Evolutionary conservation across 2,888 invertebrate genomes (phyloP), one percentile per base, ranked within the genome.

Genomic region (Beris morrisii): DNA sequence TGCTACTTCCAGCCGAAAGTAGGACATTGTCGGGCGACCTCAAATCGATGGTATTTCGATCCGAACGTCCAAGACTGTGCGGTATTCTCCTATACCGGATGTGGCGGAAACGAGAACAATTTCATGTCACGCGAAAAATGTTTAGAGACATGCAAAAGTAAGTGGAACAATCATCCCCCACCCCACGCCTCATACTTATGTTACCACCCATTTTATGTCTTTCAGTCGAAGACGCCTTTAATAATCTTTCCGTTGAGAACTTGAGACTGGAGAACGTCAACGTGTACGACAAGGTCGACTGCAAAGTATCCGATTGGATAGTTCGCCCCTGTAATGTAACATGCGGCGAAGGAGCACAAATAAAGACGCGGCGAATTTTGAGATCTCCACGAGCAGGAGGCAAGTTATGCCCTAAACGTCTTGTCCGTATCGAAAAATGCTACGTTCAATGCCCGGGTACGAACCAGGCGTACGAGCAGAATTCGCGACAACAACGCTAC

Each of bases 41-140:
- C 88, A 74, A 85, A 86, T 55, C 85, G 91, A n/a, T 95, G 93
- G 91, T 93, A 90, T 81, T 97, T 88, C 78, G 91, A 97, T 78
- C 82, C 83, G 31, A 78, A 84, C 30, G 84, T 84, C 45, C 86
- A 86, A 30, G 83, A 84, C 32, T 97, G 97, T 77, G 88, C 88
- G 73, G 86, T 91, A 5, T 97, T 97, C 80, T 97, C 89, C 82
- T 90, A 90, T 30, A 76, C 76, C 54, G 96, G 95, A 46, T 97
- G 97, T 77, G 89, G 91, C 55, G 93, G 91, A 1, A 96, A 95
- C 78, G 85, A 85, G 50, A 97, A 97, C 79, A 93, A 93, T 78
- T 97, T 96, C 80, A 86, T 86, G 64, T 87, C 87, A 0, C 84
- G 87, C 66, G 86, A 88, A 65, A 85, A 86, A 53, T 95, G 95